Evolutionary conservation across 2,797 vertebrate genomes (phyloP), one percentile per base, ranked within the genome.

Genomic region (Notolabrus celidotus): DNA sequence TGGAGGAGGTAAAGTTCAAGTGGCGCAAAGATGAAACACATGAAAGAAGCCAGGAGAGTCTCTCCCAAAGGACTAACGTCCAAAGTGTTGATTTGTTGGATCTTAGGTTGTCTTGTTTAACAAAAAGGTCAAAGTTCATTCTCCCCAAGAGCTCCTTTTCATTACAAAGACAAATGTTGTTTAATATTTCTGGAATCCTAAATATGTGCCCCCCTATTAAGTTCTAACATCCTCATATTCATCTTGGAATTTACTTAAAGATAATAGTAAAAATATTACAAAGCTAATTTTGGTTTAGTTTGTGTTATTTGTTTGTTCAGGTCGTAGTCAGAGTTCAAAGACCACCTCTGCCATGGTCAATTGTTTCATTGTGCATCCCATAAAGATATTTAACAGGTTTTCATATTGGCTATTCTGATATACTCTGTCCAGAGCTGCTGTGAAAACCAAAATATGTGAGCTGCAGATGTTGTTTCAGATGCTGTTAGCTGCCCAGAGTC

Each of bases 1-100:
- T 62, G 54, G 50, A 80, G 64, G 64, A 82, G 74, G 63, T 61
- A 43, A 86, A 72, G 74, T 71, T 74, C 67, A 85, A 86, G 71
- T 68, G 42, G 34, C 33, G 53, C 55, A 47, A 31, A 61, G 64
- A 72, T 74, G 47, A 75, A 74, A 56, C 39, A 53, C 51, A 59
- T 38, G 2, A 22, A 52, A 62, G 29, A 22, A 60, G 22, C 20
- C 31, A 20, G 27, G 17, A 50, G 31, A 34, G 42, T 63, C 3
- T 19, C 15, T 45, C n/a, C 55, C 16, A 51, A 57, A 45, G 36
- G 52, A 45, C 3, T 25, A 1, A 8, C 19, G 27, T 60, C 45
- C 25, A 15, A 66, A 19, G 33, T n/a, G 45, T 17, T 49, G 33
- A 66, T 49, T 70, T 58, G 31, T 51, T 58, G 14, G 7, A 67